Evolutionary conservation across 2,888 invertebrate species (phyloP), one percentile per base, ranked within the genome.

Genomic region (Limnephilus marmoratus): DNA sequence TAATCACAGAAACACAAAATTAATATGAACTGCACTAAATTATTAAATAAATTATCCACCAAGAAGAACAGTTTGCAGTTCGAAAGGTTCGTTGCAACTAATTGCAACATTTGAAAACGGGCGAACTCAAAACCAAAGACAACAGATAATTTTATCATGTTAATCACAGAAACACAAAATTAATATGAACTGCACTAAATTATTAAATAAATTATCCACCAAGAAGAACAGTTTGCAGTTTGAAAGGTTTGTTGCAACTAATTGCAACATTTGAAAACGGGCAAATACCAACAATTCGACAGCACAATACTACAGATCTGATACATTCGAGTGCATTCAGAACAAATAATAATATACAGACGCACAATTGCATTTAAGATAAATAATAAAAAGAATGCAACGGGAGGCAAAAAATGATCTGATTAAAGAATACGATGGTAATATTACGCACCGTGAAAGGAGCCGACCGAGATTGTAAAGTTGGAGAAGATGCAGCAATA

Each of bases 361-460:
- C 3, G 49, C 88, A 68, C 88, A 88, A 88, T 88, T 85, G 85
- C 4, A 85, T 85, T 53, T 18, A 85, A 85, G 85, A 85, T 12
- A 29, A 45, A 86, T 86, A 68, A 86, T 86, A 68, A 68, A n/a
- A 68, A 68, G 3, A 68, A 68, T 68, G 45, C 86, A 86, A 81
- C 37, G n/a, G 13, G 24, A 90, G 15, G 68, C 68, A 53, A 90
- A 82, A 90, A 68, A 90, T 90, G 90, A 90, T 90, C 83, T 90
- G 81, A 90, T 90, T 90, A 90, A 83, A 53, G 68, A 53, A 53
- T 24, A 68, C 24, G 68, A 68, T 68, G 68, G 68, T 68, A 68
- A 68, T 68, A 68, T 68, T n/a, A 68, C 9, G 68, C 24, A 68
- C 68, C 2, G 68, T 24, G 68, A 68, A 68, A 68, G 68, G 68